Conservation (phyloP, 2,888 invertebrate genomes). For the Gandaritis pyraliata region DNA sequence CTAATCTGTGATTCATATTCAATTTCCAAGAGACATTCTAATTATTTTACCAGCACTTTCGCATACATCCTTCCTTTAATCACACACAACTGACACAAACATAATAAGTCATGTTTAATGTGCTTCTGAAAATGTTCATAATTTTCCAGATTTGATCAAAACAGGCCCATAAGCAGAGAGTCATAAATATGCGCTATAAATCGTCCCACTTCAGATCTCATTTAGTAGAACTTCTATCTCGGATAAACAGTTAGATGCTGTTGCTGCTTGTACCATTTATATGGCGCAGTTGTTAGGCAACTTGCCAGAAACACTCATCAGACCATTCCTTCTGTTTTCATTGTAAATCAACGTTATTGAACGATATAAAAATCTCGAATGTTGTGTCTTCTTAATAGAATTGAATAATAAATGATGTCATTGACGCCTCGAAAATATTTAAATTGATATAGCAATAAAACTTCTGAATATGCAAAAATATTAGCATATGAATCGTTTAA, state of each 20-base stretch:
- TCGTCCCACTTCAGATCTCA: conserved; percentile 49
- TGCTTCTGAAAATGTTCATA: conserved; percentile 19
- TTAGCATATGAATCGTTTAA: conserved; percentile 35
- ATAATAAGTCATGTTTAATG: conserved; percentile 17
- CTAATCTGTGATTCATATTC: conserved; percentile 19
- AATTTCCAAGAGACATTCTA: conserved; percentile 23
- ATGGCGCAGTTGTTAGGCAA: conserved; percentile 48
- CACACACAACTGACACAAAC: conserved; percentile 14
- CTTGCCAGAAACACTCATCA: conserved; percentile 56
- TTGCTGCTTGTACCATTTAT: conserved; percentile 32
- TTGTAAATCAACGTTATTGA: conserved; percentile 47
- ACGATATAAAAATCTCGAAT: conserved; percentile 40
- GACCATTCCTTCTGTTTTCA: conserved; percentile 49
- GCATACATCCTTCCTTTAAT: conserved; percentile 19
- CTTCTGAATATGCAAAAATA: conserved; percentile 25
- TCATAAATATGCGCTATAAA: conserved; percentile 51
- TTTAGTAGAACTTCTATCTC: conserved; percentile 48
- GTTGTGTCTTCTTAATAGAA: conserved; percentile 39
- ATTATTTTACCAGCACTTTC: conserved; percentile 17
- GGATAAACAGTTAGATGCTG: conserved; percentile 46
- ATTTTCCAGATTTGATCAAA: conserved; percentile 42
- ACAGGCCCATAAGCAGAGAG: conserved; percentile 48
- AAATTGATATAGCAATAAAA: conserved; percentile 27
- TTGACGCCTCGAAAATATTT: conserved; percentile 42
- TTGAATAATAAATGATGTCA: conserved; percentile 47